phyloP scores from a whole-genome alignment of 2,888 invertebrate genomes.

The Acronicta alni region DNA sequence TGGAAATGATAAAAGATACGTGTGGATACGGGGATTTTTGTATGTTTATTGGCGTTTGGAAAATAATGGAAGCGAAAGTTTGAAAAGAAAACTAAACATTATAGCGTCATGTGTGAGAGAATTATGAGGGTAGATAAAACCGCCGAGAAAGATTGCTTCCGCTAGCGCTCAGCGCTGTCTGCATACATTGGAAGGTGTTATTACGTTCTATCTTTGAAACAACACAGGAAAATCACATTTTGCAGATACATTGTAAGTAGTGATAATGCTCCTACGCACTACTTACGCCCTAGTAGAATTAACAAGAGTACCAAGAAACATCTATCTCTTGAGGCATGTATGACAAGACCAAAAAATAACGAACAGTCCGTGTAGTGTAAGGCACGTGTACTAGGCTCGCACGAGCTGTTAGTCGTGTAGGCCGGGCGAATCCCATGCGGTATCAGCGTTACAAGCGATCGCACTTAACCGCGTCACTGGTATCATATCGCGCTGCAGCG shows the following conservation, averaged over 20 bases:
- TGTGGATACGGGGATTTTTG: slow-evolving; percentile 62
- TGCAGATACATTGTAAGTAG: slow-evolving; percentile 23
- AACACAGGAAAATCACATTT: slow-evolving; percentile 34
- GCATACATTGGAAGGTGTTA: slow-evolving; percentile 51
- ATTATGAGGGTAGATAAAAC: slow-evolving; percentile 50
- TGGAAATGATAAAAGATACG: slow-evolving; percentile 87
- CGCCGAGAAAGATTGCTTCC: slow-evolving; percentile 46
- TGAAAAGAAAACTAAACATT: slow-evolving; percentile 44
- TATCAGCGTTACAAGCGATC: slow-evolving; percentile 87
- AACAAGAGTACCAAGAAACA: slow-evolving; percentile 46
- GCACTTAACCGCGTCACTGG: slow-evolving; percentile 85
- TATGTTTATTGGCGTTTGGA: slow-evolving; percentile 54
- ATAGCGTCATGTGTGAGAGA: slow-evolving; percentile 41
- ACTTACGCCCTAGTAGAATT: slow-evolving; percentile 40
- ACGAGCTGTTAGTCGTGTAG: slow-evolving; percentile 73
- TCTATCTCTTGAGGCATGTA: slow-evolving; percentile 50
- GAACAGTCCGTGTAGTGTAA: slow-evolving; percentile 47
- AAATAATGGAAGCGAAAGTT: slow-evolving; percentile 48
- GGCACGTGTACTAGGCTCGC: slow-evolving; percentile 67
- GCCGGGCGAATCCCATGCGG: slow-evolving; percentile 70
- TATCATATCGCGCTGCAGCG: slow-evolving; percentile 84
- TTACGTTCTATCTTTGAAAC: slow-evolving; percentile 47
- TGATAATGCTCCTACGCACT: slow-evolving; percentile 38
- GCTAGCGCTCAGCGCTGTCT: slow-evolving; percentile 35
- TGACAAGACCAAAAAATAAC: slow-evolving; percentile 53